Evolutionary conservation across 2,888 invertebrate genomes (phyloP), one percentile per base, ranked within the genome.

Genomic region (Drosophila paracracens): DNA sequence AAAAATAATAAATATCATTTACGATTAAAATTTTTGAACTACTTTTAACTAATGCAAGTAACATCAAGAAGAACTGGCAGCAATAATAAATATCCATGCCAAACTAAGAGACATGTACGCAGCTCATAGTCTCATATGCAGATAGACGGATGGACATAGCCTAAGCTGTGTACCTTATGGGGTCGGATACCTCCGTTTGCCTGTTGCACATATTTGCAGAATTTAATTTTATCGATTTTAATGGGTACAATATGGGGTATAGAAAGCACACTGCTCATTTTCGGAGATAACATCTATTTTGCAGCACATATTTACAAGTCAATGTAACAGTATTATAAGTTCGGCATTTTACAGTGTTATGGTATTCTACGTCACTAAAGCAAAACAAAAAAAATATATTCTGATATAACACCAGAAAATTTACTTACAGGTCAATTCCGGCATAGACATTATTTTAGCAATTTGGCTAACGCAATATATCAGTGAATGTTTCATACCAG

Each of bases 381-480:
- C 38, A 18, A 10, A 18, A n/a, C n/a, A n/a, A 11, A 43, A 21
- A 27, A 46, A 46, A 11, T 0, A 21, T n/a, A 51, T 25, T 60
- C 46, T 58, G 13, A 50, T 31, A 56, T 35, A 16, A 18, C 13
- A 25, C 46, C 31, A 48, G 21, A 4, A 4, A 31, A 35, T 27
- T 52, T 52, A 62, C 65, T 66, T 66, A 66, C 65, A 62, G 62
- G 43, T 61, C 35, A 62, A 62, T 66, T 66, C 62, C 62, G 40
- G 40, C 40, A 43, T 43, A 62, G n/a, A 35, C 52, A 66, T 61
- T 43, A 29, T 62, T 35, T 52, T 29, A 51, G 21, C 43, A 62
- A 62, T 66, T 62, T 52, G 35, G 52, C 13, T 52, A 62, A 52
- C 61, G 21, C 40, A 61, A 52, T 62, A 35, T 36, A 40, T 36